These are phyloP conservation scores for Acipenser transmontanus DNA, from an alignment of 2,797 vertebrate species.

Conservation along the genomic window DNA sequence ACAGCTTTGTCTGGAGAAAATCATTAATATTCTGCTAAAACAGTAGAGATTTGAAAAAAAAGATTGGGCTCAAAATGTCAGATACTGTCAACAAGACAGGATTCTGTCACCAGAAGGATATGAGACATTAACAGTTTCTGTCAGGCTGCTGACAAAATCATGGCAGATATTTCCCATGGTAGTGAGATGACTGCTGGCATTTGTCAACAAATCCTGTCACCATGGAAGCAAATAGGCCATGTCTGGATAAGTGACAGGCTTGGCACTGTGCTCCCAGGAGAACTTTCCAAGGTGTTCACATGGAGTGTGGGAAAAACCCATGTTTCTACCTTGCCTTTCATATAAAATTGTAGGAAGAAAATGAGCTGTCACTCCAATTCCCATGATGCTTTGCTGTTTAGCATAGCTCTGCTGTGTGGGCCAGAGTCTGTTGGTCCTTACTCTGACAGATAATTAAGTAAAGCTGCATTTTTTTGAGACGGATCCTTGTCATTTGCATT, in stretches of 20 bases:
- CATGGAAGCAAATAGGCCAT: conserved; percentile 80
- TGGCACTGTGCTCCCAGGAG: conserved; percentile 77
- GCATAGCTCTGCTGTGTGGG: conserved; percentile 90
- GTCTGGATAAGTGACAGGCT: conserved; percentile 84
- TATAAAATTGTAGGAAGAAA: conserved; percentile 84
- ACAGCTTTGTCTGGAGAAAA: too few species aligned
- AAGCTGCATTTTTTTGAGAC: conserved; percentile 87
- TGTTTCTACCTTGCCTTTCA: conserved; percentile 94
- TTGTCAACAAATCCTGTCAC: conserved; percentile 99
- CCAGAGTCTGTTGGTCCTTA: conserved; percentile 83
- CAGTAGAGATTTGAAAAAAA: conserved; percentile 6
- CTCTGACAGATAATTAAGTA: conserved; percentile 98
- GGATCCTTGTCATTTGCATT: conserved; percentile 93
- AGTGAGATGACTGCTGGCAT: conserved; percentile 99
- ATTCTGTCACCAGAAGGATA: conserved; percentile 95
- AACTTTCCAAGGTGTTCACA: conserved; percentile 78
- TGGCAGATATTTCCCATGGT: conserved; percentile 99
- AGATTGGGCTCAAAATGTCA: conserved; percentile 82
- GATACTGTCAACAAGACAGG: conserved; percentile 94
- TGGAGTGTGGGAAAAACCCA: conserved; percentile 76
- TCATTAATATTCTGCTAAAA: conserved; percentile 37
- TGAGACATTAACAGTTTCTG: conserved; percentile 99
- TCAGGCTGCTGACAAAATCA: conserved; percentile 99
- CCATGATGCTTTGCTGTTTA: conserved; percentile 99
- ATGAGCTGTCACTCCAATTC: conserved; percentile 99